A percentile compares a stretch with the other conserved stretches of the same genome.
Evolutionary conservation across 1,140 invertebrate species (phyloP).

Genomic region (Pseudobourletiella spinata): DNA sequence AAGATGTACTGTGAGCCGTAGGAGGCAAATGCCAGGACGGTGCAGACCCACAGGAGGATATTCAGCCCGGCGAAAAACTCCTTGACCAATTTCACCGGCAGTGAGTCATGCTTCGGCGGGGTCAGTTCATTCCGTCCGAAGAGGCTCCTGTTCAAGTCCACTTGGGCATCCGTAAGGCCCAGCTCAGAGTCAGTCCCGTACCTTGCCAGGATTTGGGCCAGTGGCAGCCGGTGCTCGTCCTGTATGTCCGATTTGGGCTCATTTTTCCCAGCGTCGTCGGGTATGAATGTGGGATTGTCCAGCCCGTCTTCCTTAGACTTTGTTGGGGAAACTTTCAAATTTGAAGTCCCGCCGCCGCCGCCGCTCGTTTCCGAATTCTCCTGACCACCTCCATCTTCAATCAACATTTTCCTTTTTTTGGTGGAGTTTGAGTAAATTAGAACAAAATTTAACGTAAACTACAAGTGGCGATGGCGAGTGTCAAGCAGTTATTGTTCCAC

Average conservation of each 20-base stretch:
- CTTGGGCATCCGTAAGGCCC: conserved; percentile 22
- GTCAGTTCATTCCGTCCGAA: conserved; percentile 30
- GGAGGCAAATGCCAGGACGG: conserved; percentile 21
- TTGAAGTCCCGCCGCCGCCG: too few relatives aligned
- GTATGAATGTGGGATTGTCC: not conserved
- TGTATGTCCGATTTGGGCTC: not conserved
- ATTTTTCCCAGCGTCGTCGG: not conserved
- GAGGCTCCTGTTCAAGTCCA: conserved; percentile 17
- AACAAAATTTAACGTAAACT: too few relatives aligned
- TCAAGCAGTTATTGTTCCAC: too few relatives aligned
- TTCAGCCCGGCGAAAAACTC: conserved; percentile 27
- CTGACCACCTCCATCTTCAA: too few relatives aligned
- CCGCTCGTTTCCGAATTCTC: too few relatives aligned
- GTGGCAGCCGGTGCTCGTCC: not conserved
- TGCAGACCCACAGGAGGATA: conserved; percentile 26
- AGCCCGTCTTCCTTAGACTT: not conserved
- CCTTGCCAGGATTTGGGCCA: not conserved
- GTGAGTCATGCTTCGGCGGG: conserved; percentile 26
- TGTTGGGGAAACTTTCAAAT: too few relatives aligned
- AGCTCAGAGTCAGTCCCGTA: conserved; percentile 2
- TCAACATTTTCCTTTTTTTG: too few relatives aligned
- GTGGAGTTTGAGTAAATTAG: too few relatives aligned
- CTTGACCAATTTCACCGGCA: conserved; percentile 14
- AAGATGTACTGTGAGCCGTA: conserved; percentile 27
- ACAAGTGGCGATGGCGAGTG: too few relatives aligned